Base-by-base conservation (phyloP, 2,797 vertebrate genomes). In the Liparis tanakae region DNA sequence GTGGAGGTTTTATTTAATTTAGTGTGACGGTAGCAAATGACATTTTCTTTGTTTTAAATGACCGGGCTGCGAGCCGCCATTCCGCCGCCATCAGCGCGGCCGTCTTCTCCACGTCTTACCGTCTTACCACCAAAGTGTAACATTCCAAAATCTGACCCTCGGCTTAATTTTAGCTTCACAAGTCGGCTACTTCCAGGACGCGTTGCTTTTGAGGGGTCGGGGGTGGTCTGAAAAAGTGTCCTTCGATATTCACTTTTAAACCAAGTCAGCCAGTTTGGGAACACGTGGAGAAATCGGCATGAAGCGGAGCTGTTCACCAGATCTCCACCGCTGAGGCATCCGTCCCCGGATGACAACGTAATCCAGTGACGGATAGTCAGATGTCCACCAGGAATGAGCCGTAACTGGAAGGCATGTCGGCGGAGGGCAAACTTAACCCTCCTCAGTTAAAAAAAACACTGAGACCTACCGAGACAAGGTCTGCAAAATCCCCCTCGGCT, bases 91-190 rank as follows among this genome's bases (percentile, higher is more conserved):
- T 90, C 72, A 65, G 15, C 73, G 25, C 87, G 89, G 88, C 78
- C 74, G 25, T 71, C 91, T 81, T 80, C 86, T 84, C 80, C 87
- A 82, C 72, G 63, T 90, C 90, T 93, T 90, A 85, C 81, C 72
- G 63, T 90, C 90, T 93, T 90, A 85, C 89, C 76, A 53, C 85
- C 86, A 83, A 76, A 90, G 93, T 94, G 93, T 76, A 89, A 94
- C 90, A 94, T 94, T 93, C 94, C 93, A 2, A 87, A 91, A 92
- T 93, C 90, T 92, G 90, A 79, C 70, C 83, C 7, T 76, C 76
- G 84, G 91, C 81, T 94, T 95, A 94, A 95, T 94, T 95, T 94
- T 94, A 95, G 93, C 92, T 87, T 92, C 87, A 88, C 91, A 93
- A 92, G 85, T 94, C 94, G 91, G 88, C 90, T 89, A 73, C 89